A percentile compares a stretch with the other conserved stretches of the same genome.
Evolutionary conservation across 2,113 vertebrate genomes (phyloP).

Genomic region (Cyanoderma ruficeps): DNA sequence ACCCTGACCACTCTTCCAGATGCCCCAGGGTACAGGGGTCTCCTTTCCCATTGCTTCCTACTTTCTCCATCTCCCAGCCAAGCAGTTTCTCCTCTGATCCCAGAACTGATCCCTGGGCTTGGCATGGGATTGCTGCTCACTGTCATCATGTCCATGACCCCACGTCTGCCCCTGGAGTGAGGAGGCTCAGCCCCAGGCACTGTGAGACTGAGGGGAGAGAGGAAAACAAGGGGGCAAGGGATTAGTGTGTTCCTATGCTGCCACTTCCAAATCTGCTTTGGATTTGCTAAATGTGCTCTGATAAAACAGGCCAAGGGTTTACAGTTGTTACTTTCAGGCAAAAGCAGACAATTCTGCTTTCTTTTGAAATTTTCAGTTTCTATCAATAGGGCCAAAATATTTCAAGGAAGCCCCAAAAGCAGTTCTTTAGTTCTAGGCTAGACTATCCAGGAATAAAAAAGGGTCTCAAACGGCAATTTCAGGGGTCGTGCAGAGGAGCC

Average conservation of each 20-base stretch:
- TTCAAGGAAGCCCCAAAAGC: neutral
- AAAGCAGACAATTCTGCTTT: neutral
- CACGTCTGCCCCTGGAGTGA: accelerated
- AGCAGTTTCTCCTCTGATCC: neutral
- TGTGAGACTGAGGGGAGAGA: neutral
- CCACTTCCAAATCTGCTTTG: neutral
- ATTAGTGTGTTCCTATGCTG: neutral
- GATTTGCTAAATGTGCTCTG: neutral
- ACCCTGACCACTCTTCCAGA: accelerated
- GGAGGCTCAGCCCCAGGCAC: accelerated
- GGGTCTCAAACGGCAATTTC: neutral
- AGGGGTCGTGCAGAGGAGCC: neutral
- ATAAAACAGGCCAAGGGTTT: neutral
- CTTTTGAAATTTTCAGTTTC: neutral
- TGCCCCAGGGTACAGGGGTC: accelerated
- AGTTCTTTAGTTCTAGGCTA: neutral
- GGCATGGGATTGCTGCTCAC: neutral
- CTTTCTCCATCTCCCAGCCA: no score
- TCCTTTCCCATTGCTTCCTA: neutral
- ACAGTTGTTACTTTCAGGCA: neutral
- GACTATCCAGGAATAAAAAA: neutral
- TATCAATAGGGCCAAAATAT: neutral
- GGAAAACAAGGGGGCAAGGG: neutral
- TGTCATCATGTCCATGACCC: accelerated
- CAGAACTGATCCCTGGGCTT: neutral